Percentiles rank a stretch among this genome's conserved stretches.
These are phyloP conservation scores for Opisthograptis luteolata DNA, from an alignment of 2,888 invertebrate genomes.

Conservation along the genomic window DNA sequence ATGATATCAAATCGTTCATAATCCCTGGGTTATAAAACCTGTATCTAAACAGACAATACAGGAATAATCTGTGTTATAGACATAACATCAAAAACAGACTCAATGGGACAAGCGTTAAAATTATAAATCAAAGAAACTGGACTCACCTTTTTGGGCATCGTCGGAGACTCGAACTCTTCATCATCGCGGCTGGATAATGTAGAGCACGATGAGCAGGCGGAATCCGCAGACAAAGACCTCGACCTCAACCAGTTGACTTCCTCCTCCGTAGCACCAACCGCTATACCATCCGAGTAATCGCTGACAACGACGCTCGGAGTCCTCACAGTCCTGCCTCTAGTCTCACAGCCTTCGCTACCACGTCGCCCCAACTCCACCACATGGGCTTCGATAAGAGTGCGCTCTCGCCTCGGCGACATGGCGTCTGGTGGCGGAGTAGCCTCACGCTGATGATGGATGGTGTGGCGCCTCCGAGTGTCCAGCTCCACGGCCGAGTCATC, in stretches of 20 bases:
- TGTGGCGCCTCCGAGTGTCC: slow-evolving; percentile 78
- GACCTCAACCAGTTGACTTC: slow-evolving; percentile 77
- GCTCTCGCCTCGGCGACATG: slow-evolving; percentile 71
- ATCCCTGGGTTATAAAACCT: no score
- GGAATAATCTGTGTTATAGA: no score
- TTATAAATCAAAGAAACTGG: slow-evolving; percentile 29
- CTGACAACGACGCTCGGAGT: slow-evolving; percentile 95
- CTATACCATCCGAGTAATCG: slow-evolving; percentile 90
- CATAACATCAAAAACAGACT: no score
- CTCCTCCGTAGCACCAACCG: slow-evolving; percentile 75
- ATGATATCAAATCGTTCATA: no score
- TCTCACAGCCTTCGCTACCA: slow-evolving; percentile 75
- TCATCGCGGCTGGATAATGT: slow-evolving; percentile 90
- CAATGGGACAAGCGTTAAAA: neutral
- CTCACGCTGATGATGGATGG: slow-evolving; percentile 63
- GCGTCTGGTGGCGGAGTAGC: slow-evolving; percentile 71
- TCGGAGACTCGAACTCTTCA: slow-evolving; percentile 79
- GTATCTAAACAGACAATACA: no score
- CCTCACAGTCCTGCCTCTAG: slow-evolving; percentile 86
- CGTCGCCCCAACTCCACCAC: slow-evolving; percentile 83
- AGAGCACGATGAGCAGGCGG: slow-evolving; percentile 90
- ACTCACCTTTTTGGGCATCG: slow-evolving; percentile 81
- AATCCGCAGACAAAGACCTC: slow-evolving; percentile 85
- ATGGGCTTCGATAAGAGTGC: slow-evolving; percentile 80
- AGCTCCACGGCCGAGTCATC: slow-evolving; percentile 84